Base-by-base conservation (phyloP, 2,888 invertebrate genomes). In the Aricia artaxerxes region DNA sequence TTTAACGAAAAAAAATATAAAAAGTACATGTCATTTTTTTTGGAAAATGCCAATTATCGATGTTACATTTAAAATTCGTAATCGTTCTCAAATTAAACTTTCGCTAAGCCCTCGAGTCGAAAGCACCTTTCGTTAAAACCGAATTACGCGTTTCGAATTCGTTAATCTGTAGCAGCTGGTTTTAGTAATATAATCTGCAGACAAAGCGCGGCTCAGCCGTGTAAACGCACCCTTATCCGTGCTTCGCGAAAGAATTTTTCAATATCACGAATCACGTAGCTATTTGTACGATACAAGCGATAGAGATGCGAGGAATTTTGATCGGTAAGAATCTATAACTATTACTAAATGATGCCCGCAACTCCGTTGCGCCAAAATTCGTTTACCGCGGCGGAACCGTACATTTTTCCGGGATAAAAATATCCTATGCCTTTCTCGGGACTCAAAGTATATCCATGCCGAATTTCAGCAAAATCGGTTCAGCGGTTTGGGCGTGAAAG, bases 191-290 rank as follows among this genome's bases (percentile, higher is more conserved):
- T 49, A 49, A 79, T 72, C 77, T 79, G 80, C 75, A 78, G 77
- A 81, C 81, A 81, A 82, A 82, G 82, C 82, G 73, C 73, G 35
- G 82, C 82, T 81, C 78, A 82, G 82, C 79, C 81, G 72, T 81
- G 80, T 79, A 79, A 83, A 83, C 81, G 80, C 82, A 78, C 80
- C 81, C 81, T 79, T 80, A 82, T 83, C 82, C 81, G 81, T 80
- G 75, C 80, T 78, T 81, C 80, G 80, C 77, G 79, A 77, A 81
- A 81, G 78, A 78, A 80, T 81, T 79, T 78, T 79, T 79, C 78
- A 79, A 78, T 78, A 57, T 76, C 53, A 76, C 35, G 35, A 73
- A 35, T 76, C 31, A 57, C 35, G 31, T 53, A 35, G 76, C 13
- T 7, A 76, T 57, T 16, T 35, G 53, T 69, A 38, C 13, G 5